phyloP scores from a whole-genome alignment of 2,113 vertebrate genomes.

The Mobula birostris region DNA sequence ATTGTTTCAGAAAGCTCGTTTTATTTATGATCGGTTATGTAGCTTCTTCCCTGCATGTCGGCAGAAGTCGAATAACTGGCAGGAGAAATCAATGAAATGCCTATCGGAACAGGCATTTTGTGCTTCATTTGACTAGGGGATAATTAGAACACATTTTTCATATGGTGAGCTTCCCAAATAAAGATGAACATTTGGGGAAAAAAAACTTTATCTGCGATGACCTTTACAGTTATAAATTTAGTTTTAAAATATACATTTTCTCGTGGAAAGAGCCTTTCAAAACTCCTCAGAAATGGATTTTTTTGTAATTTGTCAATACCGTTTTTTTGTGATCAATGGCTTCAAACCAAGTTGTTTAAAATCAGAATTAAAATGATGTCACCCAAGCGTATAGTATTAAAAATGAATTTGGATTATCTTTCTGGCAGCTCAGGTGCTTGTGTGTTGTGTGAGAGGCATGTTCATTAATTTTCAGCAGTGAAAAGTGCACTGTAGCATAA shows the following conservation, averaged over 20 bases:
- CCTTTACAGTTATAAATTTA: neutral
- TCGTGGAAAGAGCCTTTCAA: neutral
- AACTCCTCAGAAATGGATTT: constrained; percentile 41
- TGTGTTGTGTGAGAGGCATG: constrained; percentile 99
- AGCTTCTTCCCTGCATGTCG: neutral
- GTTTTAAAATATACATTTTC: neutral
- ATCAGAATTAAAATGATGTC: constrained; percentile 43
- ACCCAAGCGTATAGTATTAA: constrained; percentile 94
- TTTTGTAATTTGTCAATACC: constrained; percentile 55
- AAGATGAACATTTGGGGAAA: neutral
- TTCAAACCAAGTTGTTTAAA: constrained; percentile 37
- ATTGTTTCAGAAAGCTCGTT: neutral
- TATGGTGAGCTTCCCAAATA: constrained; percentile 27
- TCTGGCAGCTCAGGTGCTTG: constrained; percentile 99
- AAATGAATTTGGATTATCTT: constrained; percentile 99
- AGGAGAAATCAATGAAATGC: constrained; percentile 31
- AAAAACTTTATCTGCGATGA: constrained; percentile 22
- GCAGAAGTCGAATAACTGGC: neutral
- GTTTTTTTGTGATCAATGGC: constrained; percentile 54
- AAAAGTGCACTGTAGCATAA: constrained; percentile 98
- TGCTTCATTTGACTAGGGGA: constrained; percentile 25
- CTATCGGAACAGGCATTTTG: constrained; percentile 12
- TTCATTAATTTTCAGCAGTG: constrained; percentile 99
- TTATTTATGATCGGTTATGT: constrained; percentile 30
- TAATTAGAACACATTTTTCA: constrained; percentile 31